Percentiles rank a stretch among this genome's conserved stretches.
Evolutionary conservation across 2,113 vertebrate genomes (phyloP).

Genomic region (Ochotona princeps): DNA sequence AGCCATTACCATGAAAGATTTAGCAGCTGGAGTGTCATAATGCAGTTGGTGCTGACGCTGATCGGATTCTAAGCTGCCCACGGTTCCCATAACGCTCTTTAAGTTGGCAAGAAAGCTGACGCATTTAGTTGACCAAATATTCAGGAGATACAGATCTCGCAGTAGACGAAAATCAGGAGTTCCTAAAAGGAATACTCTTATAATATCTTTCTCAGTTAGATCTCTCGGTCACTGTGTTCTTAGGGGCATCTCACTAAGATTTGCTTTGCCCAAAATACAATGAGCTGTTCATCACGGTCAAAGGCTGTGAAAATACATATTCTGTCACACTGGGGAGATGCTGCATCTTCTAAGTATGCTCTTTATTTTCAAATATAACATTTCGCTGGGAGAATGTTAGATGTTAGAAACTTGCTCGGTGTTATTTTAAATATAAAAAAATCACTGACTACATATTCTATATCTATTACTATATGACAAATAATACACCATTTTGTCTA

Average conservation of each 20-base stretch:
- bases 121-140: constrained; percentile 47
- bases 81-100: constrained; percentile 24
- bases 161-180: constrained; percentile 12
- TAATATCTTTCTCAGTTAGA: background rate
- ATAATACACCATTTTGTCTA: constrained; percentile 15
- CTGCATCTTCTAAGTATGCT: background rate
- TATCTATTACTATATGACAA: background rate
- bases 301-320: background rate
- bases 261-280: background rate
- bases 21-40: constrained; percentile 68
- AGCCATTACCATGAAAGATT: constrained; percentile 74
- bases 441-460: background rate
- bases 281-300: background rate
- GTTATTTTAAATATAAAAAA: constrained; percentile 29
- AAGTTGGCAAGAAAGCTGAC: constrained; percentile 61
- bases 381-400: constrained; percentile 23
- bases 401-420: constrained; percentile 25
- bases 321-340: background rate
- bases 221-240: background rate
- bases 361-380: background rate
- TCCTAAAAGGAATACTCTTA: background rate
- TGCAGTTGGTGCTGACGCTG: constrained; percentile 50
- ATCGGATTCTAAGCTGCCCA: background rate
- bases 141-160: constrained; percentile 11
- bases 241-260: background rate